phyloP scores from a whole-genome alignment of 53 echinoderm and acorn worm species.

The Paelopatides confundens region DNA sequence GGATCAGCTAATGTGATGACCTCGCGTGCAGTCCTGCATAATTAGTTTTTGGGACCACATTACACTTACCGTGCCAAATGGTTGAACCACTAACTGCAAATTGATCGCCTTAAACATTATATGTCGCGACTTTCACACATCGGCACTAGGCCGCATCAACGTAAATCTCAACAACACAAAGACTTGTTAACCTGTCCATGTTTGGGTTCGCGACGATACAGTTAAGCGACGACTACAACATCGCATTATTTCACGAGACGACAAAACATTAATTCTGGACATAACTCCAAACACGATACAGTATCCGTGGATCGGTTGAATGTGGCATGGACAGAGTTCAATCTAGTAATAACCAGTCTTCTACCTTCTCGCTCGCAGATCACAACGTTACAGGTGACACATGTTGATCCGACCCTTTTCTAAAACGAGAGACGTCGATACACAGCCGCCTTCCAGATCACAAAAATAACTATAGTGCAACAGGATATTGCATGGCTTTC shows the following conservation, averaged over 20 bases:
- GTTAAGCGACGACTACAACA: conserved; percentile 46
- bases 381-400: no score
- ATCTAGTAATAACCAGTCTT: no score
- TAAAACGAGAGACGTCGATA: no score
- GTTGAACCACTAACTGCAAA: background rate
- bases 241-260: background rate
- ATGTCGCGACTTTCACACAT: conserved; percentile 35
- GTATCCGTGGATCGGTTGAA: no score
- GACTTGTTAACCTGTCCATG: conserved; percentile 33
- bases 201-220: conserved; percentile 41
- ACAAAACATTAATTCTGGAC: conserved; percentile 32
- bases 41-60: conserved; percentile 51
- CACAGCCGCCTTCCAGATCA: no score
- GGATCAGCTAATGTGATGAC: no score
- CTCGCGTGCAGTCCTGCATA: conserved; percentile 42
- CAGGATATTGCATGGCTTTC: no score
- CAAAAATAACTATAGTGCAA: no score
- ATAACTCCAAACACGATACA: background rate
- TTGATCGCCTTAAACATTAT: conserved; percentile 44
- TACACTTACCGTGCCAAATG: conserved; percentile 7
- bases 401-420: no score
- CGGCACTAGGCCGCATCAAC: background rate
- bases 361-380: no score
- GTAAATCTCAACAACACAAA: background rate
- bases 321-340: no score